A percentile compares a stretch with the other conserved stretches of the same genome.
Evolutionary conservation across 1,140 invertebrate species (phyloP).

Genomic region (Philaenus spumarius): DNA sequence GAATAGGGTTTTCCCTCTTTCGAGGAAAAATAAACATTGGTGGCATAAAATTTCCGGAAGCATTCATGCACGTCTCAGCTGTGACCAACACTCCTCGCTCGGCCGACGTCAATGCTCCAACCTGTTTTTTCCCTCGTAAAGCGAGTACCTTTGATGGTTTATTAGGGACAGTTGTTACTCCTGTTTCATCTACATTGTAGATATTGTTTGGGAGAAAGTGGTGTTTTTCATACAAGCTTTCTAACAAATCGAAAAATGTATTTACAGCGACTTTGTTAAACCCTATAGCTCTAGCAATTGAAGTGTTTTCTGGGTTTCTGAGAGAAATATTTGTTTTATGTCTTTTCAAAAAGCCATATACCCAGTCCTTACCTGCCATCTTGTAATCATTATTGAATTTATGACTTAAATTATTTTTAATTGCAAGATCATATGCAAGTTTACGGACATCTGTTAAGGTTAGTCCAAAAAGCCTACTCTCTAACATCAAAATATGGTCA

Average conservation of each 20-base stretch:
- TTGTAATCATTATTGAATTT: neutral
- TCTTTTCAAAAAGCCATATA: neutral
- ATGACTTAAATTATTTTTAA: constrained; percentile 4
- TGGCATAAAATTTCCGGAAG: constrained; percentile 31
- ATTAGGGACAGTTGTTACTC: constrained; percentile 38
- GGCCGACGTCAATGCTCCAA: no score
- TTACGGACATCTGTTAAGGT: neutral
- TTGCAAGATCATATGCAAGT: neutral
- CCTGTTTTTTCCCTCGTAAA: no score
- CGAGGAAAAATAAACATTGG: constrained; percentile 36
- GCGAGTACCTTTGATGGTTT: constrained; percentile 36
- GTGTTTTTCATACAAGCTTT: constrained; percentile 4
- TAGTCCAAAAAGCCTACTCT: no score
- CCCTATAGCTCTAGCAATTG: neutral
- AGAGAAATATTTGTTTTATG: no score
- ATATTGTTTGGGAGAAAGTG: constrained; percentile 6
- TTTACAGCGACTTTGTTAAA: constrained; percentile 5
- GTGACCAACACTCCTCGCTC: constrained; percentile 23
- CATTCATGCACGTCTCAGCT: constrained; percentile 28
- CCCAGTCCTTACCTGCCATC: neutral
- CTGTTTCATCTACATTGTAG: constrained; percentile 41
- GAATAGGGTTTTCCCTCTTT: constrained; percentile 17
- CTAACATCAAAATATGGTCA: no score
- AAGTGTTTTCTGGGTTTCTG: neutral
- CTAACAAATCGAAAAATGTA: neutral